These are phyloP conservation scores for Chironomus tepperi DNA, from an alignment of 1,140 invertebrate genomes.

Conservation along the genomic window DNA sequence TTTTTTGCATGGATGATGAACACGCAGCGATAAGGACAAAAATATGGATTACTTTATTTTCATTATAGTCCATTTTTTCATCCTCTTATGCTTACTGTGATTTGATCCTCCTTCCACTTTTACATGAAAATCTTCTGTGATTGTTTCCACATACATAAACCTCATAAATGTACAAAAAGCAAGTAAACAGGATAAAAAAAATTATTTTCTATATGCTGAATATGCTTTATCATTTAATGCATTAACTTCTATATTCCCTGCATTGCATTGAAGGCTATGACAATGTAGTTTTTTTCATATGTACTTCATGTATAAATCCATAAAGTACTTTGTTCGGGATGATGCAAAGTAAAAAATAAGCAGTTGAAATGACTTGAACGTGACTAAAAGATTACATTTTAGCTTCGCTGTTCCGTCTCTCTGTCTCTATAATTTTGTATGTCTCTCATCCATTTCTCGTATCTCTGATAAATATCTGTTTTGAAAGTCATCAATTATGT, in stretches of 20 bases:
- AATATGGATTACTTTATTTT: constrained; percentile 21
- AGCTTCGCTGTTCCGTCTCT: no score
- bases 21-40: constrained; percentile 9
- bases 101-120: background rate
- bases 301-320: background rate
- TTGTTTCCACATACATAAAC: background rate
- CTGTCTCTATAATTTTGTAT: background rate
- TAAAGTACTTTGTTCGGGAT: background rate
- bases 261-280: background rate
- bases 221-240: background rate
- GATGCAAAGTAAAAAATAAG: background rate
- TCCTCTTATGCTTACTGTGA: background rate
- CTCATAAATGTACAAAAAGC: no score
- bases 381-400: background rate
- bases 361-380: background rate
- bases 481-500: constrained; percentile 24
- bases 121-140: no score
- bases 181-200: no score
- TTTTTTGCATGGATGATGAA: background rate
- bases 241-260: background rate
- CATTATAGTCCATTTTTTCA: constrained; percentile 20
- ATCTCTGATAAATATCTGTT: constrained; percentile 17
- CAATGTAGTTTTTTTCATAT: background rate
- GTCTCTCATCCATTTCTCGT: constrained; percentile 2
- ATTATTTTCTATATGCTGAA: background rate